Evolutionary conservation across 2,797 vertebrate species (phyloP).

Genomic region (Rhinoraja longicauda): DNA sequence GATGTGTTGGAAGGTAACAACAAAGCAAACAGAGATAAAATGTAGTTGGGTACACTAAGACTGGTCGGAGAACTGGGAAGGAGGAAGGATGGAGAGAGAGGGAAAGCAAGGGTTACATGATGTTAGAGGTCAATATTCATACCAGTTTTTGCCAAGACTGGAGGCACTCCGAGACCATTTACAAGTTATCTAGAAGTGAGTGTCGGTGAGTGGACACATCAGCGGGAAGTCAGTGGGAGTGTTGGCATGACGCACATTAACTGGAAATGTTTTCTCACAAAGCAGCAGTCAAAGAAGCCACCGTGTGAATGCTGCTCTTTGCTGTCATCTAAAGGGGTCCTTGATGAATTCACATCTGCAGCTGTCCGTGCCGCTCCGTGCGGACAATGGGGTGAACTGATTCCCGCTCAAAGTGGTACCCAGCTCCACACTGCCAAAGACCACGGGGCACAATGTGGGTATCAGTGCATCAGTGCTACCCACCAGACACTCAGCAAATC

Average conservation of each 20-base stretch:
- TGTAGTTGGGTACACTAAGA: too few relatives aligned
- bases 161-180: neutral
- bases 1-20: too few relatives aligned
- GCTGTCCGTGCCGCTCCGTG: neutral
- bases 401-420: neutral
- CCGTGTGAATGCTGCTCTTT: neutral
- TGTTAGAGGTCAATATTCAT: too few relatives aligned
- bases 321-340: neutral
- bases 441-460: neutral
- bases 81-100: too few relatives aligned
- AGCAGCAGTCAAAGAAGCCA: neutral
- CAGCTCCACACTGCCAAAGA: neutral
- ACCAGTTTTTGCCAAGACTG: neutral
- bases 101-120: too few relatives aligned
- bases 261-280: neutral
- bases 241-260: neutral
- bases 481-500: neutral
- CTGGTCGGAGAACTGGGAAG: too few relatives aligned
- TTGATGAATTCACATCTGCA: neutral
- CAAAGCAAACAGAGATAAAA: too few relatives aligned
- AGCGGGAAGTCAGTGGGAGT: neutral
- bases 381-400: neutral
- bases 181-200: neutral
- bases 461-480: neutral
- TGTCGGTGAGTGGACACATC: neutral